These are phyloP conservation scores for Periplaneta americana DNA, from an alignment of 1,140 invertebrate genomes.

Conservation along the genomic window DNA sequence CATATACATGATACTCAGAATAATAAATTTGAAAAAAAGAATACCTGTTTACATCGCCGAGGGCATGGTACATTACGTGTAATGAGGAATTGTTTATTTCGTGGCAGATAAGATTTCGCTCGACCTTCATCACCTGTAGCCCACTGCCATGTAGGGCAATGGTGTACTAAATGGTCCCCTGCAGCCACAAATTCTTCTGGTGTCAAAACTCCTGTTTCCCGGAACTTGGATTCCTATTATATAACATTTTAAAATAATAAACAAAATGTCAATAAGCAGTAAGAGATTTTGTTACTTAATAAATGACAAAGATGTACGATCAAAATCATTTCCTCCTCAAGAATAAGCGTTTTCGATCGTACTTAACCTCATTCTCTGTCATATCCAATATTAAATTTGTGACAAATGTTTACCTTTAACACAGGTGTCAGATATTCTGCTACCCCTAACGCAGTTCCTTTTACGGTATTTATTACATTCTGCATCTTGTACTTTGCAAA, in stretches of 20 bases:
- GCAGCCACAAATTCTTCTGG: constrained; percentile 94
- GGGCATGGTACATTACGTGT: constrained; percentile 95
- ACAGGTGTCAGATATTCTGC: constrained; percentile 96
- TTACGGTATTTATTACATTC: constrained; percentile 91
- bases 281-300: background rate
- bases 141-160: constrained; percentile 99
- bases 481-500: constrained; percentile 63
- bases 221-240: constrained; percentile 94
- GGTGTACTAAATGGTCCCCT: constrained; percentile 97
- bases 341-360: background rate
- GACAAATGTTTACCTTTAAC: constrained; percentile 65
- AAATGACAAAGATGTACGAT: background rate
- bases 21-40: too few species aligned
- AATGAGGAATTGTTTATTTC: constrained; percentile 96
- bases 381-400: background rate
- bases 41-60: constrained; percentile 85
- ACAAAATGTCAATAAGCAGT: background rate
- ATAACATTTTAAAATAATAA: constrained; percentile 24
- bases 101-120: constrained; percentile 81
- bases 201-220: constrained; percentile 97
- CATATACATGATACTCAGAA: too few species aligned
- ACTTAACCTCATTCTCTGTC: background rate
- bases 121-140: constrained; percentile 82
- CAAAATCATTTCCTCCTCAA: background rate
- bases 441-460: constrained; percentile 89